These are phyloP conservation scores for Leptodactylus fallax DNA, from an alignment of 2,797 vertebrate genomes.

Conservation along the genomic window DNA sequence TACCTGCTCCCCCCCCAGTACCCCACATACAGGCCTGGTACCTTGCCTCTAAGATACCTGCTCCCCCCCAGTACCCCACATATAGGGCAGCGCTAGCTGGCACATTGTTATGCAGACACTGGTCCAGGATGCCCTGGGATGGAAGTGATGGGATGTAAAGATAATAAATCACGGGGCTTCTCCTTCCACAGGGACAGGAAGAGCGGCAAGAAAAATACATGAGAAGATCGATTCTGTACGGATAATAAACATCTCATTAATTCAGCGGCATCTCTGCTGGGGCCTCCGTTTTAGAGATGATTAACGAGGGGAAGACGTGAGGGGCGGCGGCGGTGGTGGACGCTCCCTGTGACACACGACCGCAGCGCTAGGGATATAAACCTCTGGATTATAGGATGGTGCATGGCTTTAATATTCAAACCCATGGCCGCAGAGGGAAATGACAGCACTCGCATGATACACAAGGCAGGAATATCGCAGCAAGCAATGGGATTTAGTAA, in stretches of 20 bases:
- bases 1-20: too few relatives aligned
- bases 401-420: not conserved
- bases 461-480: conserved; percentile 17
- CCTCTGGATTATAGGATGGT: not conserved
- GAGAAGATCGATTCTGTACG: conserved; percentile 70
- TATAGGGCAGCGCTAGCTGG: not conserved
- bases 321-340: conserved; percentile 62
- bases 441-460: not conserved
- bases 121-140: conserved; percentile 20
- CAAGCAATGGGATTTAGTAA: not conserved
- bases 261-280: conserved; percentile 63
- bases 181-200: conserved; percentile 40
- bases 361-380: conserved; percentile 67
- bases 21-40: too few relatives aligned
- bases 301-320: conserved; percentile 68
- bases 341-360: conserved; percentile 70
- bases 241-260: conserved; percentile 71
- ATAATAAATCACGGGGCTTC: conserved; percentile 42
- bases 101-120: conserved; percentile 18
- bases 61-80: too few relatives aligned
- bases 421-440: not conserved
- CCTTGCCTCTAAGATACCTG: too few relatives aligned
- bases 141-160: not conserved
- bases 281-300: conserved; percentile 68
- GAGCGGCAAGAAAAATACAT: conserved; percentile 66